A percentile compares a stretch with the other conserved stretches of the same genome.
Conservation (phyloP, 2,797 vertebrate genomes). For the Acipenser transmontanus region DNA sequence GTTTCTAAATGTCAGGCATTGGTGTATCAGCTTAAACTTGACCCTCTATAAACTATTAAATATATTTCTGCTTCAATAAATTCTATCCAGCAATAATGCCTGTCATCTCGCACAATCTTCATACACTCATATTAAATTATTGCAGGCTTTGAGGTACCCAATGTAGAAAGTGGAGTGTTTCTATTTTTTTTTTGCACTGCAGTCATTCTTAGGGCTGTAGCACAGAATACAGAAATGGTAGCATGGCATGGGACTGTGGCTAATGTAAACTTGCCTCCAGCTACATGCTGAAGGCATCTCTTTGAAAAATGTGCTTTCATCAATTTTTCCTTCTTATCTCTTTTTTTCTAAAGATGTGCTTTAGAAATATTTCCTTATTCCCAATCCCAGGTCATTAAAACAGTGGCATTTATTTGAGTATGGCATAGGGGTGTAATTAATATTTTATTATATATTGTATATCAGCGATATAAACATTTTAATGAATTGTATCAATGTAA, state of each 20-base stretch:
- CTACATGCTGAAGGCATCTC: conserved; percentile 50
- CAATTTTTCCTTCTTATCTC: conserved; percentile 76
- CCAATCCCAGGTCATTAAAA: conserved; percentile 52
- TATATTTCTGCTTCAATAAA: too few relatives aligned
- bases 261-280: conserved; percentile 69
- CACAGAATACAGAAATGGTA: conserved; percentile 46
- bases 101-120: conserved; percentile 29
- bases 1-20: too few relatives aligned
- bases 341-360: conserved; percentile 46
- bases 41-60: too few relatives aligned
- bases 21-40: too few relatives aligned
- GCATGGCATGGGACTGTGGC: conserved; percentile 40
- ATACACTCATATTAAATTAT: conserved; percentile 32
- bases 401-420: conserved; percentile 58
- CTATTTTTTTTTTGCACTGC: conserved; percentile 48
- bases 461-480: conserved; percentile 56
- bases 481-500: conserved; percentile 64
- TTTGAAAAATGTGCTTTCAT: conserved; percentile 70
- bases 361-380: conserved; percentile 48
- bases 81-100: background rate
- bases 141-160: conserved; percentile 26
- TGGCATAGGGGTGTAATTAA: conserved; percentile 49
- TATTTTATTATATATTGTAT: conserved; percentile 58
- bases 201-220: conserved; percentile 40
- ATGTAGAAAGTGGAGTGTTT: conserved; percentile 29